Base-by-base conservation (phyloP, 2,797 vertebrate species). In the Limnodromus scolopaceus region DNA sequence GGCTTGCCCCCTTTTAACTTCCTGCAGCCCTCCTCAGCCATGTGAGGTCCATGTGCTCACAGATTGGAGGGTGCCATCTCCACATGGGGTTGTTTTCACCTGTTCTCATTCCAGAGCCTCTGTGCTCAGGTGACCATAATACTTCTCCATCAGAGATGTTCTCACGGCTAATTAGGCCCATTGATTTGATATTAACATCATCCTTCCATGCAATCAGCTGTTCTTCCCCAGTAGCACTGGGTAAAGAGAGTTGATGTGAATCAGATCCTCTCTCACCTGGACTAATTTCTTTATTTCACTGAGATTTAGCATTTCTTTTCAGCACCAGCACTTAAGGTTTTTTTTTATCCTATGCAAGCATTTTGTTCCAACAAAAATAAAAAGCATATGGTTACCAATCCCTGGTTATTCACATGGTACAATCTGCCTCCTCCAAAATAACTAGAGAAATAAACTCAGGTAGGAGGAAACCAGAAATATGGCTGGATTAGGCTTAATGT, bases 401-500 rank as follows among this genome's bases (percentile, higher is more conserved):
- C 16, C 19, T 32, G 22, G 13, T 34, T 55, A 28, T 28, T 79
- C 13, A 30, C 10, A 1, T 32, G 28, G 43, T 58, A 49, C 32
- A 53, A 28, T 11, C 7, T 54, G 3, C 8, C 6, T 13, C 3
- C 28, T 51, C 19, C 19, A 41, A 36, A 82, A 39, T 1, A 87
- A 45, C 20, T 20, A 49, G 36, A 32, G 32, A 83, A 70, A 77
- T 41, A 36, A 72, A 36, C 32, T 65, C 27, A 24, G 49, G 15
- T 71, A 16, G 43, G 30, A 69, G 28, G 4, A 66, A 89, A 32
- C 7, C 11, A 58, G 54, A 78, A 85, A 13, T 22, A 58, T 5
- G 20, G n/a, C n/a, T 75, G 63, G n/a, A 36, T 71, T 58, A 85
- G 54, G 30, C 57, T 60, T 94, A 93, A 91, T 89, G 43, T 66